Evolutionary conservation across 92 coral and sea anemone genomes (phyloP), one percentile per base, ranked within the genome.

Genomic region (Zoanthus sociatus): DNA sequence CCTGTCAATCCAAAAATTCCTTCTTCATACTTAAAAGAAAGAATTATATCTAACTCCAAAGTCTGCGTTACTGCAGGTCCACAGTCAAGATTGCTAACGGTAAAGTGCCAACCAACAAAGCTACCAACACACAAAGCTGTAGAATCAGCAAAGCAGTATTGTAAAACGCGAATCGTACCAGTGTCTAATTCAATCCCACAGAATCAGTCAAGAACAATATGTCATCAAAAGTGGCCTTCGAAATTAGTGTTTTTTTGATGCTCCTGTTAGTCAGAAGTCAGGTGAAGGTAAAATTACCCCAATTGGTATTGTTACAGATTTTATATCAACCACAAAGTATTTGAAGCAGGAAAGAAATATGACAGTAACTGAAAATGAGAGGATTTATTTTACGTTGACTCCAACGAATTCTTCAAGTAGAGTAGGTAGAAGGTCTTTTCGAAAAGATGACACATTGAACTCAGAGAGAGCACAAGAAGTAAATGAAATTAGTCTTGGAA

Each of bases 21-120:
- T 13, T 14, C 75, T 44, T 3, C 61, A 11, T 81, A 21, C 60
- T 63, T 81, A 0, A 81, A 81, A 46, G 85, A 81, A 68, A 81
- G 74, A 47, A 81, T 81, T 81, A 15, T 81, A 13, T 17, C 66
- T 13, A 81, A 46, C 12, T 81, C 85, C 3, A 46, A 71, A 13
- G 85, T 81, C 51, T 26, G 20, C 6, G 26, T 81, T 81, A 61
- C 46, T 17, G 47, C 60, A 44, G 85, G 0, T 26, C 26, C 26
- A 26, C 26, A 50, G 45, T 45, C 85, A 44, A 73, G 17, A 45
- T 26, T 11, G 31, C 7, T 81, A 56, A 81, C 18, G 5, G 53
- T 81, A 44, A 47, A 73, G 14, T 66, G 75, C 55, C 55, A 7
- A 50, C 55, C 55, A 50, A 5, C 55, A 50, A 10, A 50, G 55